Conservation (phyloP, 2,113 vertebrate species). For the Microtus montanus region DNA sequence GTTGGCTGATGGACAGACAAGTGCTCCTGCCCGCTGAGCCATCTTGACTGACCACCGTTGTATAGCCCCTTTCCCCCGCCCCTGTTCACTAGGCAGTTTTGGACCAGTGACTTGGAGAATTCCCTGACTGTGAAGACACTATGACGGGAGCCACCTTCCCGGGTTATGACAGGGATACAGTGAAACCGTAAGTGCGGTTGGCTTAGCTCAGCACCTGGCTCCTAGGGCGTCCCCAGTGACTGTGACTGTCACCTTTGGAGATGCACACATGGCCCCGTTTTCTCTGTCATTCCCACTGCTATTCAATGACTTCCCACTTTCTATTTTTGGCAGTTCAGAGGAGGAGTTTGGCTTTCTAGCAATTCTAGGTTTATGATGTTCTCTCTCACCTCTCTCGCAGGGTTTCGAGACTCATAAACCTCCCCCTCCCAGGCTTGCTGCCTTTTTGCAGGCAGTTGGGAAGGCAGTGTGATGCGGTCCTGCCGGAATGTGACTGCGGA, state of each 20-base stretch:
- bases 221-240: not conserved
- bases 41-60: not conserved
- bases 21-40: not conserved
- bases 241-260: not conserved
- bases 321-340: constrained; percentile 52
- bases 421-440: not conserved
- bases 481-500: fast-evolving
- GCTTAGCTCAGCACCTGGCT: not conserved
- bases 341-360: constrained; percentile 55
- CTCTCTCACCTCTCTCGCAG: constrained; percentile 28
- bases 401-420: constrained; percentile 35
- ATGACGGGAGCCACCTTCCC: not conserved
- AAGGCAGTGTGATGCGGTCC: not conserved
- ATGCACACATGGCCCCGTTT: not conserved
- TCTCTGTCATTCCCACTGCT: not conserved
- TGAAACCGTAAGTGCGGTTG: not conserved
- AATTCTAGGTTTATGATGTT: constrained; percentile 41
- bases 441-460: not conserved
- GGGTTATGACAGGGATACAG: not conserved
- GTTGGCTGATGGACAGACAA: not conserved
- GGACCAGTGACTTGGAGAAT: not conserved
- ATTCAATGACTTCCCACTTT: constrained; percentile 58
- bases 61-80: too few species aligned
- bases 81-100: not conserved
- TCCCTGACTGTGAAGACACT: not conserved